Evolutionary conservation across 2,797 vertebrate species (phyloP).

Genomic region (Pseudopleuronectes americanus): DNA sequence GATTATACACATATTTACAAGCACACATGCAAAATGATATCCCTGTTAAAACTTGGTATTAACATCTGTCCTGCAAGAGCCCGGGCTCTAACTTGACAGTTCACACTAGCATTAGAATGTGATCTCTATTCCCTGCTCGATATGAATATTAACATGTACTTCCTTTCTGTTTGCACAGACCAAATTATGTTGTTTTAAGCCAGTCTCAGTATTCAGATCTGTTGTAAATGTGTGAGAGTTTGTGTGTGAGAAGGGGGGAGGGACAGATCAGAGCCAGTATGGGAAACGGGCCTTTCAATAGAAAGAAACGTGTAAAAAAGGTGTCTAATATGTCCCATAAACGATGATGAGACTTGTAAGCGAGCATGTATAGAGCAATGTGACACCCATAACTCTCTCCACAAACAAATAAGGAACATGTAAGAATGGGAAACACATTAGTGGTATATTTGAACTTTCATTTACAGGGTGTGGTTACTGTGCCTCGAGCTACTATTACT

Average conservation of each 20-base stretch:
- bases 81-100: no score
- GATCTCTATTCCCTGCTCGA: no score
- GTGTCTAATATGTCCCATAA: neutral
- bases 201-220: no score
- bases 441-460: slow-evolving; percentile 42
- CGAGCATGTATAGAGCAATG: neutral
- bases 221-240: neutral
- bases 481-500: slow-evolving; percentile 7
- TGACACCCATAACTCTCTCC: neutral
- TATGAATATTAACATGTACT: no score
- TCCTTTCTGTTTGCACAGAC: no score
- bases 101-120: no score
- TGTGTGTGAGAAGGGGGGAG: neutral
- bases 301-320: neutral
- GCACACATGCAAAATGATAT: slow-evolving; percentile 1
- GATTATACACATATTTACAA: neutral
- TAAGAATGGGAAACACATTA: slow-evolving; percentile 28
- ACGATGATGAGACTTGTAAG: neutral
- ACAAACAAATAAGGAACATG: slow-evolving; percentile 29
- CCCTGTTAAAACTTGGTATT: no score
- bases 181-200: no score
- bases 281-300: neutral
- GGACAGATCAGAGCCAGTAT: no score
- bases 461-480: slow-evolving; percentile 51
- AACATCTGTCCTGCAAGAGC: no score